Evolutionary conservation across 2,888 invertebrate species (phyloP), one percentile per base, ranked within the genome.

Genomic region (Alloscopus bannaensis): DNA sequence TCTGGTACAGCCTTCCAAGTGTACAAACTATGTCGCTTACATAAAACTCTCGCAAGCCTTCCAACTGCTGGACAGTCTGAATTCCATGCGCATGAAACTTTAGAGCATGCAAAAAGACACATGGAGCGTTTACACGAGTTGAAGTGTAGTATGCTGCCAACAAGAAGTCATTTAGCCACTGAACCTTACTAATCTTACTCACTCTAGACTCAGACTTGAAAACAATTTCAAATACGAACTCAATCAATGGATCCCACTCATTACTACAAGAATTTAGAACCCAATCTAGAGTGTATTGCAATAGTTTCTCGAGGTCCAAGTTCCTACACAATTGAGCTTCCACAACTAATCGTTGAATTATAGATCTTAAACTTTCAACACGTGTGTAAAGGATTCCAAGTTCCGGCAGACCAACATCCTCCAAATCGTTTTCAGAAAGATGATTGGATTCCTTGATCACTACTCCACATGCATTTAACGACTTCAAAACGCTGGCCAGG

Each of bases 211-310:
- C 24, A 57, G n/a, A 2, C 31, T 42, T 13, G 18, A 59, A 18
- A 11, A 65, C 13, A 8, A 65, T n/a, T 45, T 65, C 31, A 42
- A 66, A 65, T 3, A 82, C n/a, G 45, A 79, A 69, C 1, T 79
- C 50, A 2, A 76, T 47, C 8, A 82, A 40, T 13, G 55, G n/a
- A 8, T 52, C 22, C 79, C 79, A 82, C 55, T 80, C 68, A 11
- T 50, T 20, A 2, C 71, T 66, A 18, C 59, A 64, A 0, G 68
- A 59, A 68, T 82, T 80, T 6, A 36, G 1, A 24, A 55, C 45
- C 62, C 66, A 78, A 8, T 31, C 36, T 13, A 62, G 26, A 4
- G 45, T 20, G n/a, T 47, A n/a, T 0, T 18, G 2, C n/a, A 47
- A 18, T 40, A 55, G 29, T 40, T 28, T 36, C 1, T 1, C 42